Evolutionary conservation across 2,797 vertebrate species (phyloP), one percentile per base, ranked within the genome.

Genomic region (Cuniculus paca): DNA sequence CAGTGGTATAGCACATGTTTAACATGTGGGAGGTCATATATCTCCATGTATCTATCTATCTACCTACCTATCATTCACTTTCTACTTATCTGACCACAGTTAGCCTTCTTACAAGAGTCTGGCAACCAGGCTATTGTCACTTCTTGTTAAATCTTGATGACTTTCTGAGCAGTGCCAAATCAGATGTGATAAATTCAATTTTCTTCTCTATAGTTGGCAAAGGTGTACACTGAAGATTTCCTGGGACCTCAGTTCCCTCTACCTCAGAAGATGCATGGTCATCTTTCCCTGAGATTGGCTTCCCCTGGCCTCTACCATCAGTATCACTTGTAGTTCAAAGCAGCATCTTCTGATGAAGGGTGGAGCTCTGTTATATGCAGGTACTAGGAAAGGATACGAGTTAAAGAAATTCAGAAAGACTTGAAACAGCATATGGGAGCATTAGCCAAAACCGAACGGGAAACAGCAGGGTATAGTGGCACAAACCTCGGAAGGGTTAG

Each of bases 361-460:
- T 90, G 48, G 42, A 74, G 13, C 6, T 82, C 72, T 92, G 5
- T 78, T 75, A 80, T 24, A 34, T 68, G 39, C 2, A 9, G 36
- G 13, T 20, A 11, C 68, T 17, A 36, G 42, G 74, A 91, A 94
- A 39, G 31, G 19, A 77, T 88, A 90, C 65, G 48, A 95, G 54
- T 89, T 85, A n/a, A 80, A 83, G 70, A 81, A 75, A 84, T 72
- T 88, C 77, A 56, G n/a, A 68, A 78, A 20, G 61, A 70, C 42
- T 56, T 68, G 63, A 94, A 95, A 91, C 8, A 28, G 42, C 24
- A 36, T 34, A 36, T 20, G 34, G 31, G 63, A 88, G 54, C 58
- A 39, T 65, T 65, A 56, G 28, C 36, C 52, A 86, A 86, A 70
- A 65, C 31, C 17, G 52, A 56, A 50, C 4, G 31, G 20, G 61